A percentile compares a stretch with the other conserved stretches of the same genome.
Evolutionary conservation across 2,113 vertebrate species (phyloP).

Genomic region (Fulica atra): DNA sequence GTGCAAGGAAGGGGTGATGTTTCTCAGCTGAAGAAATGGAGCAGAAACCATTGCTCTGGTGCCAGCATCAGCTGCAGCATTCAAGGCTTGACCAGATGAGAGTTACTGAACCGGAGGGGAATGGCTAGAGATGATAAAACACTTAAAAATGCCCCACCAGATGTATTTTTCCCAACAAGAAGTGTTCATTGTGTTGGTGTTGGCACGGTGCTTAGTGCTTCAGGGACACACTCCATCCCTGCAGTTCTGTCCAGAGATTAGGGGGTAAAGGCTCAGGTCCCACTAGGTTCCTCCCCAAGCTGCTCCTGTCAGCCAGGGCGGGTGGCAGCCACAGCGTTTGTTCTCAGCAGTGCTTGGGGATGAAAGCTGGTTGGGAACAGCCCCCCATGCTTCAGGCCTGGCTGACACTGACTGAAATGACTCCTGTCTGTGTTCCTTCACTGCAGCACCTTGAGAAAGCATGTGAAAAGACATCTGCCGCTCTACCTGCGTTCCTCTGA

Average conservation of each 20-base stretch:
- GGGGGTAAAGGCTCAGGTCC: neutral
- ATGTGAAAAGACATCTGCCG: neutral
- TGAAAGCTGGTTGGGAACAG: neutral
- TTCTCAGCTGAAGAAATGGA: neutral
- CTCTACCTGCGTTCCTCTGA: neutral
- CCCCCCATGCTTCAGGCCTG: accelerated
- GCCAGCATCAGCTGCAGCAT: neutral
- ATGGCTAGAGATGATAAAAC: neutral
- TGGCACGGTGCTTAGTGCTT: neutral
- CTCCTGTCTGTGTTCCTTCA: neutral
- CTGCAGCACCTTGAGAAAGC: neutral
- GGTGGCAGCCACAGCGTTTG: accelerated
- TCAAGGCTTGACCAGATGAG: neutral
- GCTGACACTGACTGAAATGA: neutral
- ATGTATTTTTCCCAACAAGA: neutral
- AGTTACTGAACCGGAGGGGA: neutral
- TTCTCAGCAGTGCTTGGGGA: accelerated
- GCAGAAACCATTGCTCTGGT: neutral
- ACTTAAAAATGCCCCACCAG: neutral
- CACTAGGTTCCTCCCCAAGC: neutral
- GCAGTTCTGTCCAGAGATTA: neutral
- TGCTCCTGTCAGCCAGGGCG: neutral
- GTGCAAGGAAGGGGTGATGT: neutral
- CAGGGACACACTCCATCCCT: neutral
- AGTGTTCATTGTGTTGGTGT: accelerated